These are phyloP conservation scores for Leptinotarsa texana DNA, from an alignment of 1,140 invertebrate genomes.

Conservation along the genomic window DNA sequence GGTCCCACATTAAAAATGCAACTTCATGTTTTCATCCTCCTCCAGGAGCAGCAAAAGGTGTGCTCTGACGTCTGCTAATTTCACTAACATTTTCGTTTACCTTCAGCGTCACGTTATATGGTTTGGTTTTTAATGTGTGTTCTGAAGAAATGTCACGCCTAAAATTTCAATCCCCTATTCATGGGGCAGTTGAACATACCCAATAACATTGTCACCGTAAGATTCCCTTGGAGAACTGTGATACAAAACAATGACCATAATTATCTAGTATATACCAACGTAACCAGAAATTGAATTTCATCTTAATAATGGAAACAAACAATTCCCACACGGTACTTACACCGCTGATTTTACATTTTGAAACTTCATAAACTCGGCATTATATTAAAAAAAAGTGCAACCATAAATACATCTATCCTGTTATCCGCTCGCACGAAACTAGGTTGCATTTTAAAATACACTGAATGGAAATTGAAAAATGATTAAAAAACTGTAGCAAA, in stretches of 20 bases:
- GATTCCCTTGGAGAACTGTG: constrained; percentile 16
- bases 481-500: no score
- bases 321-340: no score
- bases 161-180: constrained; percentile 39
- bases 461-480: no score
- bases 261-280: no score
- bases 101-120: constrained; percentile 35
- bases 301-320: no score
- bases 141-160: constrained; percentile 42
- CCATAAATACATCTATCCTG: no score
- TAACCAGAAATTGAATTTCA: no score
- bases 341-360: no score
- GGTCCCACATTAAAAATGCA: constrained; percentile 46
- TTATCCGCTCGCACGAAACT: no score
- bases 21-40: constrained; percentile 45
- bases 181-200: constrained; percentile 43
- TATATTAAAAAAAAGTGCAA: no score
- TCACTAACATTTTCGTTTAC: not conserved
- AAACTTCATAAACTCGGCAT: no score
- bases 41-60: constrained; percentile 41
- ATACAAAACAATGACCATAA: not conserved
- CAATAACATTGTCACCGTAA: constrained; percentile 42
- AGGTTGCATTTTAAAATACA: no score
- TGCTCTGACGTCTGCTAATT: constrained; percentile 28
- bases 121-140: constrained; percentile 40